A percentile compares a stretch with the other conserved stretches of the same genome.
These are phyloP conservation scores for Probosciger aterrimus DNA, from an alignment of 2,113 vertebrate genomes.

Conservation along the genomic window DNA sequence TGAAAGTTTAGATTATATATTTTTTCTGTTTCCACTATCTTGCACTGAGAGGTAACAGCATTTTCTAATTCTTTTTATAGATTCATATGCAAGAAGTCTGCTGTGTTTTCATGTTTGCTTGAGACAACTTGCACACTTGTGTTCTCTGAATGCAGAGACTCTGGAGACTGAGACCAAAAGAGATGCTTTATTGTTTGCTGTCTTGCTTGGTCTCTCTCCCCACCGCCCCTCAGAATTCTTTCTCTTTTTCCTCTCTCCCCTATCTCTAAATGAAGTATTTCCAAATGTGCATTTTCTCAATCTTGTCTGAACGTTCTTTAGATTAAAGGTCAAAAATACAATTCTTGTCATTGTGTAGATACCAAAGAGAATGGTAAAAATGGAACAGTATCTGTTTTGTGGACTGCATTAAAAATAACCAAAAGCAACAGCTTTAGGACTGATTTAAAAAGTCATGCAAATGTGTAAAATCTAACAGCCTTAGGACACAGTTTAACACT, in stretches of 20 bases:
- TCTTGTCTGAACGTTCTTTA: constrained; percentile 33
- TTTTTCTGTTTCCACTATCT: not conserved
- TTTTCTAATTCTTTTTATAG: not conserved
- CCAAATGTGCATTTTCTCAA: constrained; percentile 44
- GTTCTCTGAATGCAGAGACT: not conserved
- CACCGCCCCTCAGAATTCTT: not conserved
- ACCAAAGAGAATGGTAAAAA: constrained; percentile 40
- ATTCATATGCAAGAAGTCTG: not conserved
- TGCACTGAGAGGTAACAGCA: not conserved
- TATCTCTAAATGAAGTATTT: constrained; percentile 25
- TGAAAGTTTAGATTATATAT: not conserved
- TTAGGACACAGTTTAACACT: constrained; percentile 66
- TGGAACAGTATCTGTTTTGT: constrained; percentile 47
- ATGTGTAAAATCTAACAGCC: constrained; percentile 70
- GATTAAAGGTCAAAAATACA: constrained; percentile 51
- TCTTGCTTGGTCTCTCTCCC: not conserved
- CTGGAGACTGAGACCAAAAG: not conserved
- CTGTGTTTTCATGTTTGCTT: not conserved
- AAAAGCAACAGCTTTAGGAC: constrained; percentile 42
- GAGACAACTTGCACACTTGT: not conserved
- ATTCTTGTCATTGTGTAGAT: constrained; percentile 26
- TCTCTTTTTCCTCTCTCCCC: not conserved
- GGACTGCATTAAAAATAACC: constrained; percentile 52
- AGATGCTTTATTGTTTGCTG: not conserved
- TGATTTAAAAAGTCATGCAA: constrained; percentile 65